Evolutionary conservation across 2,113 vertebrate genomes (phyloP), one percentile per base, ranked within the genome.

Genomic region (Thalassarche chlororhynchos): DNA sequence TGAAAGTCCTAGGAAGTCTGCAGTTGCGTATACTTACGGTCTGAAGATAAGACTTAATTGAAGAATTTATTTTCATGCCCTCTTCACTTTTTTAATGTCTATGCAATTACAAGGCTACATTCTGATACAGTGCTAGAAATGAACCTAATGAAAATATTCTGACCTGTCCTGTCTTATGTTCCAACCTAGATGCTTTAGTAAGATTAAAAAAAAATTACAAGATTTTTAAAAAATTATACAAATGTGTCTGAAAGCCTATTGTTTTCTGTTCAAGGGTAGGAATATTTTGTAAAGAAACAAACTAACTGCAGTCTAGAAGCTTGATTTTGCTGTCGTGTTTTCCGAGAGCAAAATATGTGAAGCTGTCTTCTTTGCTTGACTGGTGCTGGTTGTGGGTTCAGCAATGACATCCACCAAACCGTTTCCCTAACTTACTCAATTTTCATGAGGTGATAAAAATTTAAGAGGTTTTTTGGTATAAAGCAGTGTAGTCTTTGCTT

Each of bases 401-500:
- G 16, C n/a, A 87, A 21, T 72, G 46, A 42, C 49, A 87, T 70
- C 32, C 18, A 58, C 72, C n/a, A 90, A 69, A 77, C 58, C 46
- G 12, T 74, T 91, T 51, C 52, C 21, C 26, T 69, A 49, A 58
- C 8, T 83, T 85, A 58, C 0, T 93, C 34, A 55, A 44, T 83
- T 80, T 90, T 96, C 72, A 83, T 90, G 29, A 74, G 4, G 4
- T 47, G 20, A 66, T 94, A 65, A 91, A 93, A 93, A 94, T 94
- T 81, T 70, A 51, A 71, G 66, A 84, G 60, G 9, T 54, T 91
- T 7, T 85, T 69, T 69, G 70, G 14, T 87, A 31, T 44, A 75
- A 68, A 81, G 17, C 15, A 84, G 36, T 47, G 10, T 74, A 38
- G 11, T 74, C 17, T 89, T 83, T 86, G 23, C 72, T 75, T 55